Percentiles rank a stretch among this genome's conserved stretches.
These are phyloP conservation scores for Abrostola triplasia DNA, from an alignment of 2,888 invertebrate species.

Conservation along the genomic window DNA sequence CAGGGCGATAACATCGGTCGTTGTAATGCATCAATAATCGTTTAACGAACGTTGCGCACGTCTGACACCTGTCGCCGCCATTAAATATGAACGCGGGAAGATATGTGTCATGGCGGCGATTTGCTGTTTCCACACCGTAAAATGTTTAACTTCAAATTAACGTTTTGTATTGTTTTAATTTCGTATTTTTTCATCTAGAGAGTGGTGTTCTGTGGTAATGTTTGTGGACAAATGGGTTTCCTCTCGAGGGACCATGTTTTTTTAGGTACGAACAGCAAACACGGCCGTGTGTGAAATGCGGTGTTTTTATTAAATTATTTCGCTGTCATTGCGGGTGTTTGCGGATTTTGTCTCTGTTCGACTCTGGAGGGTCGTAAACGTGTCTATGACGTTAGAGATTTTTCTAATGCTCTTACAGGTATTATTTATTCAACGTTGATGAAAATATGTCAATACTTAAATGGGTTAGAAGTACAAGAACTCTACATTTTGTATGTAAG, in stretches of 20 bases:
- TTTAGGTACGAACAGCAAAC: constrained; percentile 31
- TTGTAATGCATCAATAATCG: constrained; percentile 42
- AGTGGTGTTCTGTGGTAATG: constrained; percentile 24
- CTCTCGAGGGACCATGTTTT: constrained; percentile 20
- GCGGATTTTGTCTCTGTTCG: constrained; percentile 31
- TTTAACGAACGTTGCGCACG: constrained; percentile 54
- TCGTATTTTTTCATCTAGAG: constrained; percentile 29
- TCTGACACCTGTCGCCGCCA: constrained; percentile 82
- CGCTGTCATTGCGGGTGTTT: constrained; percentile 23
- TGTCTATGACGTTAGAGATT: constrained; percentile 16
- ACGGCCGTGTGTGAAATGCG: constrained; percentile 39
- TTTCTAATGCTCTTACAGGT: not conserved
- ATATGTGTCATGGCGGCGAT: constrained; percentile 79
- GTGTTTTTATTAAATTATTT: constrained; percentile 54
- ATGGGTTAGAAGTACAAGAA: too few species aligned
- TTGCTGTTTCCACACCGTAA: constrained; percentile 62
- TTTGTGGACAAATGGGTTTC: constrained; percentile 19
- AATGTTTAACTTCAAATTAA: constrained; percentile 57
- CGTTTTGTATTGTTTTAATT: constrained; percentile 50
- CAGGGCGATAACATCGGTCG: constrained; percentile 25
- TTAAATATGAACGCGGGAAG: constrained; percentile 81
- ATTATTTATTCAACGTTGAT: not conserved
- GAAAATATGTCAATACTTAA: not conserved
- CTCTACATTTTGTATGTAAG: too few species aligned
- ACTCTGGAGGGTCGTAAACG: constrained; percentile 18